Percentiles rank a stretch among this genome's conserved stretches.
Evolutionary conservation across 2,113 vertebrate species (phyloP).

Genomic region (Bos javanicus): DNA sequence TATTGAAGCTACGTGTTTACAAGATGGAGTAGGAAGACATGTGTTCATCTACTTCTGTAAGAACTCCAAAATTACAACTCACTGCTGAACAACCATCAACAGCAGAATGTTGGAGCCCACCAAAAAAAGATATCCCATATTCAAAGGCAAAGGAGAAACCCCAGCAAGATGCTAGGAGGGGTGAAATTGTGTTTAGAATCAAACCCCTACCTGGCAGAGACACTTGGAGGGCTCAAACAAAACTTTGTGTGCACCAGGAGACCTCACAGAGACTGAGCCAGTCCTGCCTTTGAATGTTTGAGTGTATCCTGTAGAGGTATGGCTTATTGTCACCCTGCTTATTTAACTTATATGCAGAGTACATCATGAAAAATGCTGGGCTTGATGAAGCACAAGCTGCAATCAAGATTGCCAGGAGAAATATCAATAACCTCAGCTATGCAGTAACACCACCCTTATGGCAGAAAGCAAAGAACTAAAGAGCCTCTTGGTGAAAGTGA

Average conservation of each 20-base stretch:
- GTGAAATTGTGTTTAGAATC: not conserved
- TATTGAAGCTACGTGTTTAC: not conserved
- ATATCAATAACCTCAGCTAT: not conserved
- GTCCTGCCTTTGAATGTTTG: not conserved
- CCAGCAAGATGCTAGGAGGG: not conserved
- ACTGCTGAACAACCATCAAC: not conserved
- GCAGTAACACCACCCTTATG: not conserved
- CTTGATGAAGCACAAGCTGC: not conserved
- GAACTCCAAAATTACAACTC: not conserved
- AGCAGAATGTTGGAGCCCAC: not conserved
- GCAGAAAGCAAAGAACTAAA: not conserved
- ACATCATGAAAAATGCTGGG: not conserved
- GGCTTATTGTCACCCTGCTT: not conserved
- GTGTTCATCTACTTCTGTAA: not conserved
- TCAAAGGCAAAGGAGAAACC: not conserved
- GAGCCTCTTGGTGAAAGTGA: not conserved
- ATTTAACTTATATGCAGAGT: not conserved
- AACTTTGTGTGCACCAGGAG: not conserved
- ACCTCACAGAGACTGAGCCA: not conserved
- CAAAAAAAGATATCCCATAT: not conserved
- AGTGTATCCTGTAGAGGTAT: accelerated
- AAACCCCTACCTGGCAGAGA: not conserved
- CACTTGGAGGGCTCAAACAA: not conserved
- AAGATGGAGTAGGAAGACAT: not conserved
- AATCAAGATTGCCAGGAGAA: not conserved